Base-by-base conservation (phyloP, 2,888 invertebrate species). In the Enoplolaimus lenunculus region DNA sequence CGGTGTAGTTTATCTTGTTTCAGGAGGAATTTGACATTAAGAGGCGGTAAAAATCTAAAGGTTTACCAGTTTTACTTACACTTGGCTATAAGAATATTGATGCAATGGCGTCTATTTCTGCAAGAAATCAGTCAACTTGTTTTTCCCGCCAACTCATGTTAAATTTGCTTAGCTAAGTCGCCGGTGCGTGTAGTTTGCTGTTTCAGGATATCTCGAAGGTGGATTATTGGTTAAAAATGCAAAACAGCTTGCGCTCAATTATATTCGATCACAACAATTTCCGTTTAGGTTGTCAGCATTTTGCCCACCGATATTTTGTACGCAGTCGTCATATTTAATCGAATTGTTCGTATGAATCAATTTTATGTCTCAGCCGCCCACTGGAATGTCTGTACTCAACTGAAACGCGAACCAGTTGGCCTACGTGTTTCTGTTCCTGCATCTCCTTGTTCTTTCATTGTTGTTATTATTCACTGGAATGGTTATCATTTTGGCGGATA, bases 351-450 rank as follows among this genome's bases (percentile, higher is more conserved):
- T 70, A 84, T 92, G 73, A 93, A 94, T 84, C 87, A 93, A 72
- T 84, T 94, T 71, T 84, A 21, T 78, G 83, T 3, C 29, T 67
- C 3, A 60, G n/a, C 28, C 68, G 72, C 21, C 70, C 65, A 13
- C 7, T 60, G 35, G 91, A 92, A 84, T 93, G 91, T 87, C 91
- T 91, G 81, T 90, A 73, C 84, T 21, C 79, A 83, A 16, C 34
- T 68, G n/a, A 62, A 21, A 26, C 68, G 72, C 13, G 70, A 59
- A 7, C 7, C 57, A 34, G 91, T 92, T 84, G 93, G 91, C 87
- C 91, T 91, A 81, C 88, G 90, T 75, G 93, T 92, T 68, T 91
- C 90, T 75, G 93, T 88, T 81, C 93, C 93, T 60, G 92, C 93
- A 81, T 74, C 68, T 1, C 78, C 80, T 73, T 76, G 80, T 59